Evolutionary conservation across 2,888 invertebrate genomes (phyloP).

Genomic region (Andricus quercusramuli): DNA sequence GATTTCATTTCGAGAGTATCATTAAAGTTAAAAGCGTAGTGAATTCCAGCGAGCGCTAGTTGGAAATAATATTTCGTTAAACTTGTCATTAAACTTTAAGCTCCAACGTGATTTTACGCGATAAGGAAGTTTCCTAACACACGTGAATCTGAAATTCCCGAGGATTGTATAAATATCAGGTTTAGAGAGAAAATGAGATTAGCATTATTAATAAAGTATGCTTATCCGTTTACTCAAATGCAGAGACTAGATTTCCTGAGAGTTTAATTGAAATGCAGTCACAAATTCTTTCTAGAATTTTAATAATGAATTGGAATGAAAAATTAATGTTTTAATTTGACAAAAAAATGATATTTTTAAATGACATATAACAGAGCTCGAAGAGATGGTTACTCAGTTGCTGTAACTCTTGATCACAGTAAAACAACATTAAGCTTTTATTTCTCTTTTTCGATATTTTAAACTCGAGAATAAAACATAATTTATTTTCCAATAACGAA

Average conservation of each 20-base stretch:
- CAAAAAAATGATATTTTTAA: not conserved
- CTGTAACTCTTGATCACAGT: not conserved
- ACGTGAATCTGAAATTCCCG: not conserved
- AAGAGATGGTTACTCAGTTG: not conserved
- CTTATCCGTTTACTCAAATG: not conserved
- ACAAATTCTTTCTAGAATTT: not conserved
- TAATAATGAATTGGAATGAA: not conserved
- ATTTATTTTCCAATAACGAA: not conserved
- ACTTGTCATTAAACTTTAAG: conserved; percentile 2
- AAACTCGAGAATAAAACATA: not conserved
- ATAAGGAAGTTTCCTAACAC: not conserved
- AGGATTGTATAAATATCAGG: not conserved
- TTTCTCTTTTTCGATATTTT: not conserved
- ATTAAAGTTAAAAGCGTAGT: not conserved
- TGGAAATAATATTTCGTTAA: conserved; percentile 16
- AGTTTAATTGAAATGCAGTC: not conserved
- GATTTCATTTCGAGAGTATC: not conserved
- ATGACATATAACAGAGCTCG: not conserved
- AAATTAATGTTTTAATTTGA: not conserved
- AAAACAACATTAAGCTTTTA: not conserved
- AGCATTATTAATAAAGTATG: not conserved
- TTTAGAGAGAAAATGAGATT: not conserved
- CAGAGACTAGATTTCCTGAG: not conserved
- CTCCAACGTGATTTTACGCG: not conserved
- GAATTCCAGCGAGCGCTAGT: not conserved